Conservation (phyloP, 1,140 invertebrate genomes). For the Ceratina japonica region DNA sequence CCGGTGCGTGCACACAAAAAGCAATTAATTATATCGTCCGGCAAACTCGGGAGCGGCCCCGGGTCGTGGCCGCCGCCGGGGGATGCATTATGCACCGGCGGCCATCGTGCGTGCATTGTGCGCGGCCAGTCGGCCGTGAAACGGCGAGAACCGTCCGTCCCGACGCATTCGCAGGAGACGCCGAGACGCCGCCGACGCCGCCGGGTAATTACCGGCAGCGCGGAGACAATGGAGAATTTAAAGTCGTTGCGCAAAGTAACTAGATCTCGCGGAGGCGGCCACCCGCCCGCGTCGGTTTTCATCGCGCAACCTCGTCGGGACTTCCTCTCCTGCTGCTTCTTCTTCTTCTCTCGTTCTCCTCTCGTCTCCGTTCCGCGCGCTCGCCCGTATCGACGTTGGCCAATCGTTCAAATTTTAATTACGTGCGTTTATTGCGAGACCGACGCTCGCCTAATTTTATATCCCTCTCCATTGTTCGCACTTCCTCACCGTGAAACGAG, state of each 20-base stretch:
- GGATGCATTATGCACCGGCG: conserved; percentile 16
- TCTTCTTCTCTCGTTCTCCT: neutral
- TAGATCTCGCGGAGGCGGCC: neutral
- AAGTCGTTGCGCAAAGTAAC: conserved; percentile 25
- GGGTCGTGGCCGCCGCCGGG: neutral
- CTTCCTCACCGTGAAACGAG: too few relatives aligned
- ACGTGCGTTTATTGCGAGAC: neutral
- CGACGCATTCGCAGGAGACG: conserved; percentile 20
- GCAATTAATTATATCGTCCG: conserved; percentile 27
- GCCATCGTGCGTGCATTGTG: conserved; percentile 15
- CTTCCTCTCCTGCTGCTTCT: too few relatives aligned
- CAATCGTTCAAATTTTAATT: conserved; percentile 1
- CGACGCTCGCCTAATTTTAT: neutral
- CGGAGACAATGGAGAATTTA: conserved; percentile 37
- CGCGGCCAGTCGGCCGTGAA: conserved; percentile 25
- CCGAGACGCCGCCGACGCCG: neutral
- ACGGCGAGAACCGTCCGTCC: neutral
- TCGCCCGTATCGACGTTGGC: neutral
- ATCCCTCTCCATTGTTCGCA: too few relatives aligned
- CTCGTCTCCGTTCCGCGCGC: neutral
- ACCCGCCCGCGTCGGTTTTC: neutral
- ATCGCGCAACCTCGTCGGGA: neutral
- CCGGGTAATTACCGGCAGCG: conserved; percentile 22
- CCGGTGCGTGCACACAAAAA: conserved; percentile 28
- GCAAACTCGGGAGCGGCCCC: neutral